phyloP scores from a whole-genome alignment of 2,113 vertebrate genomes.

The Festucalex cinctus region DNA sequence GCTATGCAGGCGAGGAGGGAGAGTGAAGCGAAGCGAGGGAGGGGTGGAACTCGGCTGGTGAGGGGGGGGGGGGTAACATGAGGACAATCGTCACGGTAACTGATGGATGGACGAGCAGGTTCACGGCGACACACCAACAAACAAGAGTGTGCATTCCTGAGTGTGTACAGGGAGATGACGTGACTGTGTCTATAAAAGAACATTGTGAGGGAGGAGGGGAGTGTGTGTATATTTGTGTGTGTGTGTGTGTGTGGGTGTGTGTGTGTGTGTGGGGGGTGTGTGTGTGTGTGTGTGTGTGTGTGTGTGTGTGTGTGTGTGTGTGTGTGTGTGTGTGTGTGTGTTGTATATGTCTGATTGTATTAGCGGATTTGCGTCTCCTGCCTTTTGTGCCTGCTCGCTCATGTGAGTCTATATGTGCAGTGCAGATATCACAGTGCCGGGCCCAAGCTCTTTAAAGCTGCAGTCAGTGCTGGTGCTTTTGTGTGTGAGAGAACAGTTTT shows the following conservation, averaged over 20 bases:
- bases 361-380: constrained; percentile 49
- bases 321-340: constrained; percentile 2
- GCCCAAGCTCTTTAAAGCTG: constrained; percentile 46
- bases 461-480: constrained; percentile 51
- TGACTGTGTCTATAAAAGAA: constrained; percentile 42
- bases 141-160: constrained; percentile 45
- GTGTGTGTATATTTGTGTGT: constrained; percentile 5
- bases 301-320: not conserved
- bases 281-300: not conserved
- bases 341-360: constrained; percentile 46
- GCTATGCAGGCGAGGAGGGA: constrained; percentile 62
- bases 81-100: constrained; percentile 53
- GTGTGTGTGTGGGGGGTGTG: constrained; percentile 29
- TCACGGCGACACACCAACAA: constrained; percentile 41
- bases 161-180: constrained; percentile 52
- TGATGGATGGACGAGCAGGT: constrained; percentile 37
- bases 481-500: constrained; percentile 35
- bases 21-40: constrained; percentile 17
- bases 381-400: constrained; percentile 58
- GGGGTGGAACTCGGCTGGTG: not conserved
- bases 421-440: constrained; percentile 59
- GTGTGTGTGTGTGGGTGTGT: constrained; percentile 3
- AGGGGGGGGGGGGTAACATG: constrained; percentile 34
- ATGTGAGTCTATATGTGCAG: constrained; percentile 64
- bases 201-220: constrained; percentile 2